phyloP scores from a whole-genome alignment of 2,113 vertebrate species.

The Oostethus manadensis region DNA sequence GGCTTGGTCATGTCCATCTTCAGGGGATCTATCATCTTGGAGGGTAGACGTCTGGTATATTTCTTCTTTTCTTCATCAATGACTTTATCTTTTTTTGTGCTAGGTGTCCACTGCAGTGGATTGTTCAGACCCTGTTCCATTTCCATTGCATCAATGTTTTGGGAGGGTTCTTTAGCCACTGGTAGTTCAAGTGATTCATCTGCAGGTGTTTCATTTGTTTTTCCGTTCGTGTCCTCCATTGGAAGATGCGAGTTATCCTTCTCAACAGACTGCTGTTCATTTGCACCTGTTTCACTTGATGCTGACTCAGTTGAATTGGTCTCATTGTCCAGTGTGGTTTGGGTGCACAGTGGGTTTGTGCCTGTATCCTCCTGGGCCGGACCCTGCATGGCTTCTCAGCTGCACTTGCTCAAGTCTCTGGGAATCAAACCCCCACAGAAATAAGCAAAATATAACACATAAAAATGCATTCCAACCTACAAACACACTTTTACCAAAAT shows the following conservation, averaged over 20 bases:
- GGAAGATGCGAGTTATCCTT: neutral
- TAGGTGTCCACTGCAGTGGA: neutral
- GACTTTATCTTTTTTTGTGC: neutral
- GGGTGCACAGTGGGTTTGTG: constrained; percentile 19
- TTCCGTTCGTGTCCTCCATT: constrained; percentile 11
- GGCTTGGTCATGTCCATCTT: constrained; percentile 71
- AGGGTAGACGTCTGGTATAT: constrained; percentile 18
- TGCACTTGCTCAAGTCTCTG: constrained; percentile 4
- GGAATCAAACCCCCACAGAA: constrained; percentile 9
- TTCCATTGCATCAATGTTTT: neutral
- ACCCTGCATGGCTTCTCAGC: constrained; percentile 51
- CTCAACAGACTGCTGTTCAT: constrained; percentile 1
- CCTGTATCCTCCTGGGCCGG: constrained; percentile 11
- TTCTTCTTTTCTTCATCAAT: constrained; percentile 28
- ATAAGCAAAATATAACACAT: constrained; percentile 9
- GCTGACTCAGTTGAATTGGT: constrained; percentile 11
- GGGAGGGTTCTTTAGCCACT: constrained; percentile 5
- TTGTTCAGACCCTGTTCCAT: constrained; percentile 15
- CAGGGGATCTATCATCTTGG: constrained; percentile 70
- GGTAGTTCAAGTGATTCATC: neutral
- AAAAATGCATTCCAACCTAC: neutral
- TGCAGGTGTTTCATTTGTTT: constrained; percentile 14
- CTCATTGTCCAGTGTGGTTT: constrained; percentile 11
- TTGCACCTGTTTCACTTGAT: constrained; percentile 13
- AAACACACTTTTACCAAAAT: neutral